These are phyloP conservation scores for Agrenia bidenticulata DNA, from an alignment of 2,888 invertebrate species.

Conservation along the genomic window DNA sequence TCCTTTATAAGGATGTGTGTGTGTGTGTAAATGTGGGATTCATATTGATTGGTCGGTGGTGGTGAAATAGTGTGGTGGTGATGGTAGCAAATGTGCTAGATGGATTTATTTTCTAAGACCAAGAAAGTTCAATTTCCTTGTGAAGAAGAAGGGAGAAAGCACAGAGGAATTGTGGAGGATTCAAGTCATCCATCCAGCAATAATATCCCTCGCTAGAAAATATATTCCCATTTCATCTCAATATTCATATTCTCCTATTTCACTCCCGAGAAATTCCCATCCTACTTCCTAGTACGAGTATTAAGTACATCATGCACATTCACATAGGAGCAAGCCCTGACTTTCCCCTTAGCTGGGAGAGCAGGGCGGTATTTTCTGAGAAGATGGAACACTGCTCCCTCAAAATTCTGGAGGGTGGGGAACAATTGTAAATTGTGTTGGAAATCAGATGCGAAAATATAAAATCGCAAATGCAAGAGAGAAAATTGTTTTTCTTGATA, in stretches of 20 bases:
- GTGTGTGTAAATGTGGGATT: too few relatives aligned
- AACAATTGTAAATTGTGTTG: too few relatives aligned
- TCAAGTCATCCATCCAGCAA: conserved; percentile 7
- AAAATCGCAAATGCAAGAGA: conserved; percentile 3
- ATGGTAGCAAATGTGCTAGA: background rate
- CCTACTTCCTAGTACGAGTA: too few relatives aligned
- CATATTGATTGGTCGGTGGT: conserved; percentile 3
- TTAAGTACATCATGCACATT: too few relatives aligned
- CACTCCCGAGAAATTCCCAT: too few relatives aligned
- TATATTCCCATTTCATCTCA: background rate
- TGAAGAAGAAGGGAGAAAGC: background rate
- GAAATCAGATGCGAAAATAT: too few relatives aligned
- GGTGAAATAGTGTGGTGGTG: background rate
- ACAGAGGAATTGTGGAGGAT: background rate
- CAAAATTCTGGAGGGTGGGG: too few relatives aligned
- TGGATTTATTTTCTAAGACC: background rate
- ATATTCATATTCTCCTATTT: conserved; percentile 6
- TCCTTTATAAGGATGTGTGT: too few relatives aligned
- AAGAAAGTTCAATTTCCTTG: conserved; percentile 10
- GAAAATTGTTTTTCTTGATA: conserved; percentile 6
- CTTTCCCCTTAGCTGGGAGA: too few relatives aligned
- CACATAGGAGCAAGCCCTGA: too few relatives aligned
- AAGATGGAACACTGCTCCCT: too few relatives aligned
- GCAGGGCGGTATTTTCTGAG: too few relatives aligned
- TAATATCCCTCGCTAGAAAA: conserved; percentile 3